Conservation (phyloP, 1,140 invertebrate species). For the Cydia pomonella region DNA sequence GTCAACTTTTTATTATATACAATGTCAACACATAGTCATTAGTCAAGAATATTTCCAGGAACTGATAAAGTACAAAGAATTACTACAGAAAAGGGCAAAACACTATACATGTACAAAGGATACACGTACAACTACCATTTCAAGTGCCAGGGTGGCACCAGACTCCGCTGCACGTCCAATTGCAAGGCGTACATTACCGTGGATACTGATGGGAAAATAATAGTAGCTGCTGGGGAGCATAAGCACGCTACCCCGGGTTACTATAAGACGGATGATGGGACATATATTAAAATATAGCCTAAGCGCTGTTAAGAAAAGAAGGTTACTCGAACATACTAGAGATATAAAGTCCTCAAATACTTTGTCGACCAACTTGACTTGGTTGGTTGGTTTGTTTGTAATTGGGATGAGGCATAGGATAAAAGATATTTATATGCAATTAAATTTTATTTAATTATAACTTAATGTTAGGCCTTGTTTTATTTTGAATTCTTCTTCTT, state of each 20-base stretch:
- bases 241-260: conserved; percentile 42
- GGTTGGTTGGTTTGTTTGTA: too few species aligned
- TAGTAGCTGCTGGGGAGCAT: conserved; percentile 42
- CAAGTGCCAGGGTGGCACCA: conserved; percentile 27
- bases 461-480: too few species aligned
- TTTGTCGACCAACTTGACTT: too few species aligned
- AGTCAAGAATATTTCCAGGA: background rate
- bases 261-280: conserved; percentile 35
- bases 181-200: conserved; percentile 47
- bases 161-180: conserved; percentile 52
- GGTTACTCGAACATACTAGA: too few species aligned
- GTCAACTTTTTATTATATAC: too few species aligned
- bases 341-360: too few species aligned
- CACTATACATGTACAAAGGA: conserved; percentile 46
- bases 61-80: conserved; percentile 38
- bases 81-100: conserved; percentile 44
- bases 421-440: too few species aligned
- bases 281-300: conserved; percentile 37
- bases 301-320: too few species aligned
- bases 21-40: too few species aligned
- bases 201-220: conserved; percentile 19
- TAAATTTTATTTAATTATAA: too few species aligned
- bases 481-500: too few species aligned
- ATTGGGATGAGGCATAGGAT: too few species aligned
- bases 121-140: conserved; percentile 50